These are phyloP conservation scores for Pseudocheirus occidentalis DNA, from an alignment of 2,797 vertebrate genomes.

Conservation along the genomic window DNA sequence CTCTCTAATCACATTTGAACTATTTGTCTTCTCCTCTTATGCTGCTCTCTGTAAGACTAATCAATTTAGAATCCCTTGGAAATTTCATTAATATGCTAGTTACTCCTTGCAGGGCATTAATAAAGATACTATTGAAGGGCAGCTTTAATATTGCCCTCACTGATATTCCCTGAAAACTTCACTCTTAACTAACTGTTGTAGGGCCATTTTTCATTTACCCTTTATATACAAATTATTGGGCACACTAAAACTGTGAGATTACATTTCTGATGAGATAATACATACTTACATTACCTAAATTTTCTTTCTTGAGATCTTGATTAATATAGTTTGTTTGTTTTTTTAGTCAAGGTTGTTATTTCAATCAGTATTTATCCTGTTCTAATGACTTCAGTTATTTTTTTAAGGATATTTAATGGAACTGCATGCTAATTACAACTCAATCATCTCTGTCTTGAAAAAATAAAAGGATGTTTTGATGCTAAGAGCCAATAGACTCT, in stretches of 20 bases:
- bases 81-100: not conserved
- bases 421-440: not conserved
- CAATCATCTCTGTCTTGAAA: not conserved
- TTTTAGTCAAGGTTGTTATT: not conserved
- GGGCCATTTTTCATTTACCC: not conserved
- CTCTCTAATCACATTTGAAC: not conserved
- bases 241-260: not conserved
- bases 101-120: not conserved
- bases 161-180: not conserved
- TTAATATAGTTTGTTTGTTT: not conserved
- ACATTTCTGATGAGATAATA: not conserved
- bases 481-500: not conserved
- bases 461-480: not conserved
- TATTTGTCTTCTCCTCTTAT: not conserved
- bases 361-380: not conserved
- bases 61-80: not conserved
- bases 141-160: not conserved
- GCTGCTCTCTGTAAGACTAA: not conserved
- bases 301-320: not conserved
- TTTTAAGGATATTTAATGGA: not conserved
- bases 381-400: not conserved
- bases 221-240: not conserved
- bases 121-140: not conserved
- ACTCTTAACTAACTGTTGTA: not conserved
- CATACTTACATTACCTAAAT: not conserved